phyloP scores from a whole-genome alignment of 2,113 vertebrate genomes.

The Chamaea fasciata region DNA sequence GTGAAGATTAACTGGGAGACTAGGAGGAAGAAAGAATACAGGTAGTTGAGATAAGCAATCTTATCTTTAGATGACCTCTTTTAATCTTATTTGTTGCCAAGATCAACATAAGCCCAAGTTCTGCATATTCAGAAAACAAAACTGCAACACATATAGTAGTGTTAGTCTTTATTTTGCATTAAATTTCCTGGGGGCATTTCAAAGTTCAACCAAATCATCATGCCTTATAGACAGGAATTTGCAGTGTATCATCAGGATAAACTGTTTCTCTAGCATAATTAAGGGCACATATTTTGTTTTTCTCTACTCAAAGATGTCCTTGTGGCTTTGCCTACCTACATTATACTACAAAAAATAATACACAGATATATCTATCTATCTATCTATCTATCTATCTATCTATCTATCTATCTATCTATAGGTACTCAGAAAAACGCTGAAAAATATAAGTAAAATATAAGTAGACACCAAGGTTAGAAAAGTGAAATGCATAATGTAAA shows the following conservation, averaged over 20 bases:
- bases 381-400: no score
- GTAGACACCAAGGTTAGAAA: background rate
- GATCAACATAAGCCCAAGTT: background rate
- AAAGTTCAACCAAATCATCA: background rate
- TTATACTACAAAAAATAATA: background rate
- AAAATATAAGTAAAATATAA: background rate
- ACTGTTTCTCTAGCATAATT: background rate
- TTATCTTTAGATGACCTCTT: constrained; percentile 31
- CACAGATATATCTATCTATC: no score
- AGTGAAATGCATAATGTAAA: background rate
- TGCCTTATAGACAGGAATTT: background rate
- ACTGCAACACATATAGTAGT: background rate
- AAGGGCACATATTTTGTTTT: background rate
- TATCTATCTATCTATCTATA: background rate
- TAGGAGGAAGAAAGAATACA: background rate
- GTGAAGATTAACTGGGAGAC: constrained; percentile 11
- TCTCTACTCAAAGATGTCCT: background rate
- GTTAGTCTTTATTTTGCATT: background rate
- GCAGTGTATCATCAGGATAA: background rate
- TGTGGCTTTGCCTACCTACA: background rate
- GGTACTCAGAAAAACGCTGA: background rate
- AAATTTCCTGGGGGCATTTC: background rate
- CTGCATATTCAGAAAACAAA: background rate
- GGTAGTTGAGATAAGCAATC: constrained; percentile 14
- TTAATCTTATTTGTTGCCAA: constrained; percentile 30